Conservation (phyloP, 2,888 invertebrate species). For the Syrista parreyssii region DNA sequence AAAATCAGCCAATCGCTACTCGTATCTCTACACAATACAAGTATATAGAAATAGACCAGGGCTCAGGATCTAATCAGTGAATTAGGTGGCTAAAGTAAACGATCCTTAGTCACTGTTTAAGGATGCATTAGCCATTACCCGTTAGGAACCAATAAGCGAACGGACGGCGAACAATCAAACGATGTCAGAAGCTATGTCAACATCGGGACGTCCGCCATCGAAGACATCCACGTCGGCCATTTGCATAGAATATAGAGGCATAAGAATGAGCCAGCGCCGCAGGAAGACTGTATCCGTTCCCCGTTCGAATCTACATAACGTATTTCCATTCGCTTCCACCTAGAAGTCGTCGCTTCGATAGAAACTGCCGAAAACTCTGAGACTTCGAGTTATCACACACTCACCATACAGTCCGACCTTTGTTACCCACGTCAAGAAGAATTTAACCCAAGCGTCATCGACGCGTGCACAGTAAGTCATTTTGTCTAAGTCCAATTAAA, state of each 20-base stretch:
- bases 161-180: not conserved
- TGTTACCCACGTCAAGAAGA: not conserved
- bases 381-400: not conserved
- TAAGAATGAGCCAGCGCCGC: constrained; percentile 42
- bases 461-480: not conserved
- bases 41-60: not conserved
- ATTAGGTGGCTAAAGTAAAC: not conserved
- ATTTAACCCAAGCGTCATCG: not conserved
- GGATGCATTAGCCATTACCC: not conserved
- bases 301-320: constrained; percentile 57
- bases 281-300: constrained; percentile 60
- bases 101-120: not conserved
- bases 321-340: constrained; percentile 47
- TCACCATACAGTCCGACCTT: not conserved
- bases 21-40: not conserved
- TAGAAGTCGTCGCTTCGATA: not conserved
- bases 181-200: constrained; percentile 4
- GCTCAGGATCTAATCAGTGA: not conserved
- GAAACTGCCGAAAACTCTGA: not conserved
- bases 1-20: not conserved
- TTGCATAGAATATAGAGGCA: constrained; percentile 51
- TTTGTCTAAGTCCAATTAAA: not conserved
- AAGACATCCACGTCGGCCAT: constrained; percentile 24
- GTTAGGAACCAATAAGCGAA: not conserved
- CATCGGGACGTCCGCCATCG: constrained; percentile 2